phyloP scores from a whole-genome alignment of 2,888 invertebrate genomes.

The Scaptomyza polygonia region DNA sequence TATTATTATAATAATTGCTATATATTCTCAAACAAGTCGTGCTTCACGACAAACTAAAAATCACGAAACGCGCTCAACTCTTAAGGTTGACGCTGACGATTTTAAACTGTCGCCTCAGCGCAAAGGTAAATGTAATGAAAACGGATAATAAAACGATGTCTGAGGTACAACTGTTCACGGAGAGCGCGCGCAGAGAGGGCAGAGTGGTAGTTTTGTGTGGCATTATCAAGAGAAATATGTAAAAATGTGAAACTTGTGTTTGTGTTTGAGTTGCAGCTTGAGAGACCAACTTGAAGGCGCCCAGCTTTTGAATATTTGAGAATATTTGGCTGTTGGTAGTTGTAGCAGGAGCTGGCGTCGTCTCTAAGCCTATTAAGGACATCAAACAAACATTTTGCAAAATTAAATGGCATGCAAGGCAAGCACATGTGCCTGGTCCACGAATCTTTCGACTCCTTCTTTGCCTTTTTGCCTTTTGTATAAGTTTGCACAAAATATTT shows the following conservation, averaged over 20 bases:
- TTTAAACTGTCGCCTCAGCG: constrained; percentile 45
- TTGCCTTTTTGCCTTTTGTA: constrained; percentile 57
- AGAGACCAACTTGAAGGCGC: constrained; percentile 16
- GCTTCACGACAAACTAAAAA: too few relatives aligned
- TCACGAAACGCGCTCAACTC: background rate
- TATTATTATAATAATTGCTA: background rate
- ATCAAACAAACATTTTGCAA: constrained; percentile 80
- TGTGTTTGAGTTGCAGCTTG: constrained; percentile 74
- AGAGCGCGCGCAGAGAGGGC: constrained; percentile 1
- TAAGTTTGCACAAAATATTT: constrained; percentile 79
- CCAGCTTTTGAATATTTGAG: constrained; percentile 72
- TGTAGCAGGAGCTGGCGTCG: constrained; percentile 16
- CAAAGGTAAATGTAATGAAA: constrained; percentile 65
- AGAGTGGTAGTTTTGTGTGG: constrained; percentile 12
- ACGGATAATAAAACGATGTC: constrained; percentile 44
- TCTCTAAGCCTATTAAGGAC: constrained; percentile 79
- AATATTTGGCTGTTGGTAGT: constrained; percentile 46
- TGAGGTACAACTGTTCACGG: constrained; percentile 15
- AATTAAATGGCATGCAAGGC: constrained; percentile 80
- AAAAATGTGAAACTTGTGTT: constrained; percentile 63
- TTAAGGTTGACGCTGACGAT: constrained; percentile 31
- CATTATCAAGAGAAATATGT: constrained; percentile 70
- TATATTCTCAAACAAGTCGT: background rate
- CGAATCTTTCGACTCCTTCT: background rate
- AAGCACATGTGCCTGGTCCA: constrained; percentile 69